Percentiles rank a stretch among this genome's conserved stretches.
Conservation (phyloP, 2,888 invertebrate genomes). For the Drosophila kokeensis region DNA sequence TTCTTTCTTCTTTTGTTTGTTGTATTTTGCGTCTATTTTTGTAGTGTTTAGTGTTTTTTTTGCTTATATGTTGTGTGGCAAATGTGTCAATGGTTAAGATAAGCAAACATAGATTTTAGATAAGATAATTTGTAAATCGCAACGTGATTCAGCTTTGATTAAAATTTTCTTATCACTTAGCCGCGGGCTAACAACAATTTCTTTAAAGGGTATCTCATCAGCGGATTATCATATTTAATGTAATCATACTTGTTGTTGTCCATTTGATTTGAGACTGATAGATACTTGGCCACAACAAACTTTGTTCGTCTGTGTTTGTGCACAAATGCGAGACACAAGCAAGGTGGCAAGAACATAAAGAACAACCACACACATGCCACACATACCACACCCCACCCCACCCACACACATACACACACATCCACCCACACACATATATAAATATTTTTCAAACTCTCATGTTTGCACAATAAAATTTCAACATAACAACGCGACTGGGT, state of each 20-base stretch:
- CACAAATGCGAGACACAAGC: slow-evolving; percentile 62
- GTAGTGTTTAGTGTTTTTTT: too few species aligned
- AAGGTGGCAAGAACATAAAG: slow-evolving; percentile 79
- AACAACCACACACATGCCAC: slow-evolving; percentile 32
- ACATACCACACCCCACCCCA: too few species aligned
- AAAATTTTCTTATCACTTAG: background rate
- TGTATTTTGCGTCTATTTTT: too few species aligned
- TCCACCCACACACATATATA: slow-evolving; percentile 18
- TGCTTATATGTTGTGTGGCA: too few species aligned
- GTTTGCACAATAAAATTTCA: slow-evolving; percentile 80
- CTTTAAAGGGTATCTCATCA: slow-evolving; percentile 53
- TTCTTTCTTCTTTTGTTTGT: too few species aligned
- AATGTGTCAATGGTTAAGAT: background rate
- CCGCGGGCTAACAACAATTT: slow-evolving; percentile 2
- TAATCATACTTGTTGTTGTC: slow-evolving; percentile 27
- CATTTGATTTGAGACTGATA: slow-evolving; percentile 62
- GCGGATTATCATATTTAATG: slow-evolving; percentile 13
- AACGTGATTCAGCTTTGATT: background rate
- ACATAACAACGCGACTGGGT: slow-evolving; percentile 72
- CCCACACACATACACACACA: slow-evolving; percentile 13
- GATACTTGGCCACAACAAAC: slow-evolving; percentile 30
- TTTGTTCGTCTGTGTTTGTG: slow-evolving; percentile 47
- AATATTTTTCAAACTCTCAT: slow-evolving; percentile 58
- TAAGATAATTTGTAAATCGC: slow-evolving; percentile 5
- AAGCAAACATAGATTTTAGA: background rate